phyloP scores from a whole-genome alignment of 2,888 invertebrate species.

The Chelonus formosanus region DNA sequence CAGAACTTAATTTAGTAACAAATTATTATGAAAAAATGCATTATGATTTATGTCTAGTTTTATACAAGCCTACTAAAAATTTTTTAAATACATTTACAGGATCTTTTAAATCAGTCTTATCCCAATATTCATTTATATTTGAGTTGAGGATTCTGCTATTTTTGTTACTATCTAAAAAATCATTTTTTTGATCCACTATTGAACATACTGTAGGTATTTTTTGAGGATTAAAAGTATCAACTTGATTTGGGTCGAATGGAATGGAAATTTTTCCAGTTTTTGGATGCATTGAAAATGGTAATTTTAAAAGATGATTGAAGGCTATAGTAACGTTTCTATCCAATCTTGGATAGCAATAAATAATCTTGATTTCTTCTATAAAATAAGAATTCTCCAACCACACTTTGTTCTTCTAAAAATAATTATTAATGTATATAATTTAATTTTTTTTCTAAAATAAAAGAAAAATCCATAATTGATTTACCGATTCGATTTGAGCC shows the following conservation, averaged over 20 bases:
- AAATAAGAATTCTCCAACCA: constrained; percentile 71
- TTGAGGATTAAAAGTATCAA: constrained; percentile 78
- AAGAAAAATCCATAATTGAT: too few species aligned
- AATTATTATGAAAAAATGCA: too few species aligned
- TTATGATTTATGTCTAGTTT: too few species aligned
- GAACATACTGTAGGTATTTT: constrained; percentile 78
- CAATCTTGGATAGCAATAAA: constrained; percentile 90
- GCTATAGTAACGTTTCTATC: constrained; percentile 97
- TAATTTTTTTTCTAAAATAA: too few species aligned
- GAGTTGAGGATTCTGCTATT: constrained; percentile 57
- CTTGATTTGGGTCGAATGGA: constrained; percentile 77
- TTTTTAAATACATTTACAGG: constrained; percentile 76
- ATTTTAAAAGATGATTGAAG: constrained; percentile 95
- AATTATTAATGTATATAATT: too few species aligned
- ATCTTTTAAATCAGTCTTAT: constrained; percentile 78
- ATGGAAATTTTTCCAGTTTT: constrained; percentile 96
- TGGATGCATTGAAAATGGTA: constrained; percentile 99
- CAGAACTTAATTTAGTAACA: too few species aligned
- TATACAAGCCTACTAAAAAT: constrained; percentile 67
- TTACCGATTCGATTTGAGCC: constrained; percentile 35
- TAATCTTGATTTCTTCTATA: constrained; percentile 87
- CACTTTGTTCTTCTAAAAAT: constrained; percentile 66
- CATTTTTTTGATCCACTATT: constrained; percentile 73
- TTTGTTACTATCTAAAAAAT: constrained; percentile 71
- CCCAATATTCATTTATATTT: constrained; percentile 73